Evolutionary conservation across 2,888 invertebrate genomes (phyloP), one percentile per base, ranked within the genome.

Genomic region (Pyrochroa serraticornis): DNA sequence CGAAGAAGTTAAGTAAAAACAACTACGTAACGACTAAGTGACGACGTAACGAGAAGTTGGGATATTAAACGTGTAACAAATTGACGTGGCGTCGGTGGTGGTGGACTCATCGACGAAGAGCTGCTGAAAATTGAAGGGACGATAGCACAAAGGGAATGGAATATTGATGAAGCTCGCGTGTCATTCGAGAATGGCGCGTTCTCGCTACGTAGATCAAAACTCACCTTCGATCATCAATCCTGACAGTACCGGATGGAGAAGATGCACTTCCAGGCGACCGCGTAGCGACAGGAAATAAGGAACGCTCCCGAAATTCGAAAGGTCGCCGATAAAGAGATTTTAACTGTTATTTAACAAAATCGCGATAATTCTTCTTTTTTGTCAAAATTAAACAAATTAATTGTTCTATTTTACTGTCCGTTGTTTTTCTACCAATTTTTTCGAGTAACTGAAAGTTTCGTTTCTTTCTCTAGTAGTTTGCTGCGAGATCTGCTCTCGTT

Each of bases 201-300:
- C 10, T 37, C 38, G 13, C 39, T 39, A 39, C 53, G 46, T 36
- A 47, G 56, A 60, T 60, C 55, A 60, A 57, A 58, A 44, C 60
- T 50, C 59, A 49, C 55, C 62, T 53, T 55, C 52, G 52, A 52
- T 59, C 59, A 58, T 62, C 59, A 62, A 62, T 62, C 49, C 48
- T 47, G 45, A 49, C 52, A 60, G 56, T 57, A 60, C 53, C 47
- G 60, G 55, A 48, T 48, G 22, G 22, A 45, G 30, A 47, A 53
- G 46, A 35, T 46, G 46, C 41, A 45, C 47, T 39, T 41, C 45
- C 37, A 14, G 9, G 36, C 12, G 30, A 39, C 41, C 32, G 13
- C n/a, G 8, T 5, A 3, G 14, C 6, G 5, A 5, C 39, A 12
- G 13, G 22, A 22, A 22, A 22, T 22, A 22, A 22, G 22, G 22